Conservation (phyloP, 2,888 invertebrate genomes). For the Alcis repandata region DNA sequence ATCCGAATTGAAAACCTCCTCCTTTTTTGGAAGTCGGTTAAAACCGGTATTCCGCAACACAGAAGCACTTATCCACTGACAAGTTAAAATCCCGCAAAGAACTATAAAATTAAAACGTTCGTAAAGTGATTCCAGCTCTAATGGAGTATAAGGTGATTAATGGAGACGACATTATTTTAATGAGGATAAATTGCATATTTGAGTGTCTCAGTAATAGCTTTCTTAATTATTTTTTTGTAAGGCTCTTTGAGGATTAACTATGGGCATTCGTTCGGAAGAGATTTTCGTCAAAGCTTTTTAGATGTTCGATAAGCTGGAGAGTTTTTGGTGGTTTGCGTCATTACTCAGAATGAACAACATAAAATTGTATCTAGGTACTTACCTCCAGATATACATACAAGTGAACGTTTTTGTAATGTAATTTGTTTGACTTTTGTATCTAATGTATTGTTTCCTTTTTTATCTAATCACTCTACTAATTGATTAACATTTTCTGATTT, state of each 20-base stretch:
- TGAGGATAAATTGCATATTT: constrained; percentile 82
- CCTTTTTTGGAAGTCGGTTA: too few relatives aligned
- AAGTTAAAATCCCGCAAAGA: constrained; percentile 39
- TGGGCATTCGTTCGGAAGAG: constrained; percentile 41
- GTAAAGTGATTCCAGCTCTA: constrained; percentile 68
- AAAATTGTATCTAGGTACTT: background rate
- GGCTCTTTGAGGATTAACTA: constrained; percentile 62
- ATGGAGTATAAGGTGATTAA: constrained; percentile 80
- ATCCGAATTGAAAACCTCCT: too few relatives aligned
- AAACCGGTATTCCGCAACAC: constrained; percentile 9
- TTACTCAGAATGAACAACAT: background rate
- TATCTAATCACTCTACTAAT: too few relatives aligned
- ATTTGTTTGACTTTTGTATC: too few relatives aligned
- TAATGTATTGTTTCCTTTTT: too few relatives aligned
- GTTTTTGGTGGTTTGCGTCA: background rate
- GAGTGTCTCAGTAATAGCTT: constrained; percentile 60
- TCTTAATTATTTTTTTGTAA: constrained; percentile 74
- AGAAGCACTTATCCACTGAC: constrained; percentile 26
- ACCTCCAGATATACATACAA: background rate
- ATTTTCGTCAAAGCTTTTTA: constrained; percentile 16
- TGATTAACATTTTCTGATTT: too few relatives aligned
- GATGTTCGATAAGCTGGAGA: constrained; percentile 2
- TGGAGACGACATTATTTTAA: constrained; percentile 78
- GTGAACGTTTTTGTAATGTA: too few relatives aligned
- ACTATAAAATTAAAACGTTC: constrained; percentile 69